These are phyloP conservation scores for Ophthalmolycus amberensis DNA, from an alignment of 2,113 vertebrate species.

Conservation along the genomic window DNA sequence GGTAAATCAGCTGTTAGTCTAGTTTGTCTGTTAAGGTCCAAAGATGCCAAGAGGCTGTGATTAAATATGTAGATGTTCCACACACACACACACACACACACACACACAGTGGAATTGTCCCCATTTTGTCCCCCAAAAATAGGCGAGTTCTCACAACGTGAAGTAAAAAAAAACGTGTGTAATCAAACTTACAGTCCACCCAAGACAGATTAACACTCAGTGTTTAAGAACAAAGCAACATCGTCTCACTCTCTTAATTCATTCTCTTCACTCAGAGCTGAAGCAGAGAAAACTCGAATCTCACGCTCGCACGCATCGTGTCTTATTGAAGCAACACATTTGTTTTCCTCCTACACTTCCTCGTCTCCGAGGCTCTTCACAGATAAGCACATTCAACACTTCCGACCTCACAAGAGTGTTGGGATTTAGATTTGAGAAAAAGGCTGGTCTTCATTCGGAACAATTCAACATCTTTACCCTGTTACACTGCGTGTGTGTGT, in stretches of 20 bases:
- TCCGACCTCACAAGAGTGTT: background rate
- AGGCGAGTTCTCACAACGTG: background rate
- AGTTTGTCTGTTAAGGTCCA: too few relatives aligned
- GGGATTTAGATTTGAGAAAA: slow-evolving; percentile 2
- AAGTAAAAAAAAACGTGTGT: too few relatives aligned
- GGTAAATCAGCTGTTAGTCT: too few relatives aligned
- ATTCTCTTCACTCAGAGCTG: background rate
- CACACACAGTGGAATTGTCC: too few relatives aligned
- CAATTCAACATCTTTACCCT: background rate
- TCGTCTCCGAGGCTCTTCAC: slow-evolving; percentile 3
- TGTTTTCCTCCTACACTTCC: background rate
- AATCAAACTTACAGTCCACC: background rate
- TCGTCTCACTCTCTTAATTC: slow-evolving; percentile 1
- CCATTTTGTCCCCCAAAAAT: too few relatives aligned
- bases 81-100: background rate
- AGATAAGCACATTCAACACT: slow-evolving; percentile 8
- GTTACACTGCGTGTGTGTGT: background rate
- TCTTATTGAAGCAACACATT: background rate
- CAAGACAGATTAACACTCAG: background rate
- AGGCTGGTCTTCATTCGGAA: background rate
- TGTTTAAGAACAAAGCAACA: background rate
- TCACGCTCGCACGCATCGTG: background rate
- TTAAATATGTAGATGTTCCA: too few relatives aligned
- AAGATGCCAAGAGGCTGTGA: too few relatives aligned
- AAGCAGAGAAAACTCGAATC: background rate